Base-by-base conservation (phyloP, 1,140 invertebrate genomes). In the Cyclargus thomasi region DNA sequence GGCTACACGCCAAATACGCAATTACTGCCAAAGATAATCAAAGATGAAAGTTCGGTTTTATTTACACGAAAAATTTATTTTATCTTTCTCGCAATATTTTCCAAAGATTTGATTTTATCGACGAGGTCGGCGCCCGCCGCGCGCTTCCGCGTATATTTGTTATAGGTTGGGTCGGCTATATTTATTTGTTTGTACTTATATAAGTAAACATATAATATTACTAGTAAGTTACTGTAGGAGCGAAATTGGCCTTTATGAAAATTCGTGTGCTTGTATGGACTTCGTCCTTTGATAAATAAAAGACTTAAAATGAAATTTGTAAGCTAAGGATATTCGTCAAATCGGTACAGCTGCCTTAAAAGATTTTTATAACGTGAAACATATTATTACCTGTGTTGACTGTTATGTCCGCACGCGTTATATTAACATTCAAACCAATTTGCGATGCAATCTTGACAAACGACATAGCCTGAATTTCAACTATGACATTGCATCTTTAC, bases 301-400 rank as follows among this genome's bases (percentile, higher is more conserved):
- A 84, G 80, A 82, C 80, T 84, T 84, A 71, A 76, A 74, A 74
- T 76, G 73, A 82, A 82, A 80, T 76, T 79, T 74, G 73, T 74
- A 68, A 62, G 67, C 72, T 65, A 70, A 68, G 72, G 67, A 68
- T 71, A 39, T 57, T 29, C 16, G 14, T 47, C 36, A 53, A 64
- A 35, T 29, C 21, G 22, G 47, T 36, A 20, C 64, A 36, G 71
- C 68, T 17, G 65, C 66, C 57, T 67, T 67, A 23, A n/a, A 67
- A 64, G 53, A 62, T 21, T 65, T 14, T 16, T 8, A 47, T 47
- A 1, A 47, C 39, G 39, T 14, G 14, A 14, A 1, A 14, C 14
- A 47, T 16, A 8, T 16, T 14, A 47, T 14, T 47, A 11, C 39
- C 2, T 47, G 39, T 11, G 14, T n/a, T n/a, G 2, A 16, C 3